Conservation (phyloP, 2,797 vertebrate species). For the Avahi laniger region DNA sequence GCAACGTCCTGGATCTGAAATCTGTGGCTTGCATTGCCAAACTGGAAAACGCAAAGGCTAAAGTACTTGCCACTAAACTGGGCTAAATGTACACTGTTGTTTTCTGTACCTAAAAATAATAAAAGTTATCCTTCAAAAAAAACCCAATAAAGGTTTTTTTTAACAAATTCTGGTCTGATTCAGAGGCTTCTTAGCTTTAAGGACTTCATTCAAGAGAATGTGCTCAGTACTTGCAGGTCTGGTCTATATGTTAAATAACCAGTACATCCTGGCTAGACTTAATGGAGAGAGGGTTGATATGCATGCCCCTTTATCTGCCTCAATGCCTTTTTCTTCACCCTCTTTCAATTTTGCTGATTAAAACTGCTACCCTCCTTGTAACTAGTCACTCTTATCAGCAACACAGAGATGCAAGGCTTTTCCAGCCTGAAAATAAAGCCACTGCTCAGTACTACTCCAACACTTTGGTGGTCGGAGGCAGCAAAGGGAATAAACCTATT, state of each 20-base stretch:
- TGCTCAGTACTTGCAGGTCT: neutral
- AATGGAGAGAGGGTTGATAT: neutral
- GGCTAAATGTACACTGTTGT: no score
- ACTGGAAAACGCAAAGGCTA: no score
- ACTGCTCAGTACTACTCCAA: neutral
- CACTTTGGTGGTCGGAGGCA: neutral
- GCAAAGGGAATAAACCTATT: neutral
- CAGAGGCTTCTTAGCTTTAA: neutral
- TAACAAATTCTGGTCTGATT: neutral
- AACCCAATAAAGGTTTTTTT: neutral
- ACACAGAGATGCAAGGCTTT: neutral
- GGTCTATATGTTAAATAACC: neutral
- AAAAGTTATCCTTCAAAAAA: no score
- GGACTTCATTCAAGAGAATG: neutral
- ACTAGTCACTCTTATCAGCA: neutral
- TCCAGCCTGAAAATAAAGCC: neutral
- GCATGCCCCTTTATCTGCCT: neutral
- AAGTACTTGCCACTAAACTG: no score
- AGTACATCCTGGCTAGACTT: neutral
- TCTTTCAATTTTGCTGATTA: neutral
- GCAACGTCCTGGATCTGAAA: no score
- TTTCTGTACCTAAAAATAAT: no score
- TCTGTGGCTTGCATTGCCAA: no score
- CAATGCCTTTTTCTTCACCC: neutral
- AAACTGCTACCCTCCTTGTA: neutral